phyloP scores from a whole-genome alignment of 2,797 vertebrate species.

The Semotilus atromaculatus region DNA sequence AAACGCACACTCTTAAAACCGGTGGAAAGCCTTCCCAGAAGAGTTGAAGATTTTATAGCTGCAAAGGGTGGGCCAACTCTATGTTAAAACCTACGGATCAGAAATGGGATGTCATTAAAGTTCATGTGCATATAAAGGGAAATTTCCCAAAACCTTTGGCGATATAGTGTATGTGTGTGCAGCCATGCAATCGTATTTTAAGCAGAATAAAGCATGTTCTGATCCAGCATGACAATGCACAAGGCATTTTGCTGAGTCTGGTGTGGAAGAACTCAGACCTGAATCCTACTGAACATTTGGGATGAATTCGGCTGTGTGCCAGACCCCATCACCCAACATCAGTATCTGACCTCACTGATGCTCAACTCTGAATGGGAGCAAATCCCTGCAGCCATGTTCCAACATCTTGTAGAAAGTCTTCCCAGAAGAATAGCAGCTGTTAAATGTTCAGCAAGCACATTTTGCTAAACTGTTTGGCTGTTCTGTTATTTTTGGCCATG shows the following conservation, averaged over 20 bases:
- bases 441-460: constrained; percentile 30
- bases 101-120: no score
- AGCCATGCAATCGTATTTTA: no score
- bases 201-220: neutral
- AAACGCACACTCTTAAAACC: no score
- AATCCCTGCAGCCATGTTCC: constrained; percentile 25
- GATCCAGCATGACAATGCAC: neutral
- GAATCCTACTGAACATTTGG: neutral
- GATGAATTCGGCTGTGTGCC: constrained; percentile 12
- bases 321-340: constrained; percentile 1
- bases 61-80: no score
- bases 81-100: no score
- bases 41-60: no score
- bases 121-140: no score
- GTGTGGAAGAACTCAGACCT: neutral
- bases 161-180: neutral
- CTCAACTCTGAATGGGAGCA: constrained; percentile 25
- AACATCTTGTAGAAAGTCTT: constrained; percentile 16
- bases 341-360: constrained; percentile 17
- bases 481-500: neutral
- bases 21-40: no score
- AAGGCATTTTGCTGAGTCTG: neutral
- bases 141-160: no score
- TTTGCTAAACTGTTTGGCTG: neutral
- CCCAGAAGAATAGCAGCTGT: constrained; percentile 32